Evolutionary conservation across 2,113 vertebrate genomes (phyloP).

Genomic region (Ranitomeya variabilis): DNA sequence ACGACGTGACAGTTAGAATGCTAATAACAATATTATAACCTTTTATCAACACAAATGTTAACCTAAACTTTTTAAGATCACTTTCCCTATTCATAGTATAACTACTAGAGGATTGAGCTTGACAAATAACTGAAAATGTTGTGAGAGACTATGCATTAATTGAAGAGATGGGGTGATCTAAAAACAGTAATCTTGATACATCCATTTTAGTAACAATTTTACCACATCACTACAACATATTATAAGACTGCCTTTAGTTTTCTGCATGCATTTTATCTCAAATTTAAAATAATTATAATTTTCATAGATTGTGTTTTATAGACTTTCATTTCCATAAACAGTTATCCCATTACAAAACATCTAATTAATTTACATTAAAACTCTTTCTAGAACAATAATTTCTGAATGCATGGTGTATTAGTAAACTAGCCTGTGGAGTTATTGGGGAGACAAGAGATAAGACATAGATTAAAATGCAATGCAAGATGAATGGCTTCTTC

Average conservation of each 20-base stretch:
- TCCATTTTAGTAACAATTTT: slow-evolving; percentile 66
- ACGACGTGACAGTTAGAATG: background rate
- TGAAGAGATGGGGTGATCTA: slow-evolving; percentile 65
- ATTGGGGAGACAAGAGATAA: slow-evolving; percentile 37
- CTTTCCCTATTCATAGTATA: slow-evolving; percentile 60
- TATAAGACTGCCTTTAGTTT: slow-evolving; percentile 46
- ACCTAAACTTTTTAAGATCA: slow-evolving; percentile 51
- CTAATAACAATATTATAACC: background rate
- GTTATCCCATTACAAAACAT: slow-evolving; percentile 58
- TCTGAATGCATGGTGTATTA: slow-evolving; percentile 50
- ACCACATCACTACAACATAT: slow-evolving; percentile 58
- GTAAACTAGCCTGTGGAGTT: slow-evolving; percentile 50
- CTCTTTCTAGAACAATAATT: slow-evolving; percentile 52
- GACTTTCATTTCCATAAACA: slow-evolving; percentile 59
- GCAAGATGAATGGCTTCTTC: slow-evolving; percentile 23
- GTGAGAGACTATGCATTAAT: slow-evolving; percentile 60
- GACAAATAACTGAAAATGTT: slow-evolving; percentile 65
- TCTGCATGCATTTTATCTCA: slow-evolving; percentile 50
- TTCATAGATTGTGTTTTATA: slow-evolving; percentile 55
- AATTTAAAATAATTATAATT: slow-evolving; percentile 58
- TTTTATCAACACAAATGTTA: slow-evolving; percentile 58
- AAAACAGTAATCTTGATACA: slow-evolving; percentile 63
- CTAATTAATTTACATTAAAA: slow-evolving; percentile 58
- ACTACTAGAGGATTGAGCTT: slow-evolving; percentile 54
- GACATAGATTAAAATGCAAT: slow-evolving; percentile 45